A percentile compares a stretch with the other conserved stretches of the same genome.
Evolutionary conservation across 2,888 invertebrate species (phyloP).

Genomic region (Cephus pygmeus): DNA sequence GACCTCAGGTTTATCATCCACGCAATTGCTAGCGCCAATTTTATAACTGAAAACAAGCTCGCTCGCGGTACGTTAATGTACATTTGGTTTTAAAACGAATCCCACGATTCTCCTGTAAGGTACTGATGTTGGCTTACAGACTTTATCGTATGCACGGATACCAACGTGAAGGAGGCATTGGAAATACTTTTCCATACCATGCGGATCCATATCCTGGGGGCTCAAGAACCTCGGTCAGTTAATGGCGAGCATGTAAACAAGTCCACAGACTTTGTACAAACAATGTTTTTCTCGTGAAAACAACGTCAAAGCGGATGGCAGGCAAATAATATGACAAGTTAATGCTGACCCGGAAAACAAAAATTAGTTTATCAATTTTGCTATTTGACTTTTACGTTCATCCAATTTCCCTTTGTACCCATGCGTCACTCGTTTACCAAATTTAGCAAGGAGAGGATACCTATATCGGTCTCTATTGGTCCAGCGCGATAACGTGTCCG

Average conservation of each 20-base stretch:
- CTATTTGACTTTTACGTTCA: background rate
- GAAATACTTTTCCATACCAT: background rate
- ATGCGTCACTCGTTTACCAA: background rate
- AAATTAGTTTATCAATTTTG: background rate
- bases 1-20: background rate
- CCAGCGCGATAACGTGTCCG: too few species aligned
- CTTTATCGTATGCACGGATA: background rate
- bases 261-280: background rate
- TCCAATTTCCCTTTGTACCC: background rate
- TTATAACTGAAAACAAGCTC: too few species aligned
- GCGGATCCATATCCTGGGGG: background rate
- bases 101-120: background rate
- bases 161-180: background rate
- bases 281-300: background rate
- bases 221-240: background rate
- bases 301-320: background rate
- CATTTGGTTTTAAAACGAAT: background rate
- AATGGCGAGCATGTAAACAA: background rate
- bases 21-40: too few species aligned
- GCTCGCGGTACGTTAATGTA: too few species aligned
- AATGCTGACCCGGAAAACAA: background rate
- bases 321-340: background rate
- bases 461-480: background rate
- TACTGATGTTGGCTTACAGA: background rate
- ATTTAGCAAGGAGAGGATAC: background rate